A percentile compares a stretch with the other conserved stretches of the same genome.
Evolutionary conservation across 2,888 invertebrate genomes (phyloP).

Genomic region (Drosophila infuscata): DNA sequence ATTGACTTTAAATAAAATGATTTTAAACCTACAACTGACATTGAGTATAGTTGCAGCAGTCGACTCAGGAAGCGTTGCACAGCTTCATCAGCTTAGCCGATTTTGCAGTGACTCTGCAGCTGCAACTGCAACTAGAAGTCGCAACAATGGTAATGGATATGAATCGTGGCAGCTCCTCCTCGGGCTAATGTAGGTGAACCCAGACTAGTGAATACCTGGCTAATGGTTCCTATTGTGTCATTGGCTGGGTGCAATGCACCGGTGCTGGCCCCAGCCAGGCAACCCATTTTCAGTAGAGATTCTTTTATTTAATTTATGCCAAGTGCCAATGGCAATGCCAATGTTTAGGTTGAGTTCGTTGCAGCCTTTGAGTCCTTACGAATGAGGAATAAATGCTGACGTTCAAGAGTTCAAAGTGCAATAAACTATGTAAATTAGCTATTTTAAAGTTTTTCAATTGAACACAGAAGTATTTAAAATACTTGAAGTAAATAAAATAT

Average conservation of each 20-base stretch:
- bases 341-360: constrained; percentile 32
- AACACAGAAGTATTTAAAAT: background rate
- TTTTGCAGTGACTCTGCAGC: constrained; percentile 31
- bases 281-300: constrained; percentile 59
- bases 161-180: constrained; percentile 18
- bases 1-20: constrained; percentile 57
- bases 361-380: constrained; percentile 30
- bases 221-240: constrained; percentile 35
- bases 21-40: constrained; percentile 22
- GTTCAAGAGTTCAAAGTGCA: constrained; percentile 71
- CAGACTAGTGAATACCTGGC: constrained; percentile 20
- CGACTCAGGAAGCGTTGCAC: constrained; percentile 41
- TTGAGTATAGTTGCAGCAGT: constrained; percentile 14
- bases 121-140: constrained; percentile 9
- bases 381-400: constrained; percentile 32
- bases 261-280: constrained; percentile 19
- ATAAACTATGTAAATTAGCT: constrained; percentile 53
- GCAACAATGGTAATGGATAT: constrained; percentile 34
- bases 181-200: constrained; percentile 52
- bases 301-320: constrained; percentile 71
- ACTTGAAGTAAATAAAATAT: background rate
- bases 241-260: constrained; percentile 45
- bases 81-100: constrained; percentile 45
- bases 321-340: constrained; percentile 76
- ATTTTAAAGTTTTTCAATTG: background rate